Evolutionary conservation across 2,113 vertebrate genomes (phyloP).

Genomic region (Odontophorus gujanensis): DNA sequence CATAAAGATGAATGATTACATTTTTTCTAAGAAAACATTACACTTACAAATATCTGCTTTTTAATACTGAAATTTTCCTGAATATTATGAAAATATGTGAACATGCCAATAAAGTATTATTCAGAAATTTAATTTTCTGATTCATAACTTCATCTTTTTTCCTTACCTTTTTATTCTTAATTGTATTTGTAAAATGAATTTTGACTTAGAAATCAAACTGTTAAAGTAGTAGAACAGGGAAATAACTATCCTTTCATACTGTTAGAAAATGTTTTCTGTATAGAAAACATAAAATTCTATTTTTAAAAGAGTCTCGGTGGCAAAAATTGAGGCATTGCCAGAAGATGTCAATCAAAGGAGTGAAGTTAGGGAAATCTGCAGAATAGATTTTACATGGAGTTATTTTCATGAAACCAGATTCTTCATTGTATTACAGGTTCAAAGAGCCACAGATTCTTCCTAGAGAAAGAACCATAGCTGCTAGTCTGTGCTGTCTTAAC

Average conservation of each 20-base stretch:
- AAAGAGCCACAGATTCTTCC: neutral
- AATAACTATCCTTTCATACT: neutral
- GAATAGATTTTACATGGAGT: neutral
- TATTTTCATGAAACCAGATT: neutral
- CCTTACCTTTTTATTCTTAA: neutral
- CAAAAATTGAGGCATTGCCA: neutral
- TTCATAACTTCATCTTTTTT: neutral
- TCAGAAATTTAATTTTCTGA: neutral
- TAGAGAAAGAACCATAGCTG: neutral
- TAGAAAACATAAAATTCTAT: neutral
- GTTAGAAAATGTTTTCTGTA: neutral
- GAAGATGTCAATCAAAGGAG: fast-evolving
- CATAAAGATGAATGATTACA: neutral
- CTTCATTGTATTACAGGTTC: neutral
- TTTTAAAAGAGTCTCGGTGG: neutral
- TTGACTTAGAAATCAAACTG: neutral
- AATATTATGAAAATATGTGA: neutral
- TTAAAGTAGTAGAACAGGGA: neutral
- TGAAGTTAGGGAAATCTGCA: neutral
- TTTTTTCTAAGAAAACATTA: neutral
- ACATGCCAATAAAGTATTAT: neutral
- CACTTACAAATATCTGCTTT: neutral
- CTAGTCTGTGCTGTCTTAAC: neutral
- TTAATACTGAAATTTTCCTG: neutral
- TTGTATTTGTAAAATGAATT: neutral